Evolutionary conservation across 2,113 vertebrate genomes (phyloP).

Genomic region (Raja brachyura): DNA sequence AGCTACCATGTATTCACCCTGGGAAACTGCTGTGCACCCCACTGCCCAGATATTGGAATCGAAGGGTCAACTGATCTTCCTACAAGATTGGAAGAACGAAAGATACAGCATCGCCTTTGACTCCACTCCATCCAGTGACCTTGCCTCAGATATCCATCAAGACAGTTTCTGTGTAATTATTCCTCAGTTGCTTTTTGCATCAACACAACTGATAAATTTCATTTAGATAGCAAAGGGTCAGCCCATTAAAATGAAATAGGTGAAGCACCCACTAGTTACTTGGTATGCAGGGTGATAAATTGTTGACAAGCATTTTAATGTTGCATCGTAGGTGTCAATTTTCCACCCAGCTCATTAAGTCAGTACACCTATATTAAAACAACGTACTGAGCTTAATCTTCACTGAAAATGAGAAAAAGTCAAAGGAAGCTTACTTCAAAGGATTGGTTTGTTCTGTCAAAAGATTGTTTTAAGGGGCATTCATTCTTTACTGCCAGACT

Average conservation of each 20-base stretch:
- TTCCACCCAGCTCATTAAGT: conserved; percentile 6
- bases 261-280: not conserved
- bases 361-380: not conserved
- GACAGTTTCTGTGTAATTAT: not conserved
- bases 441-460: not conserved
- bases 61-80: not conserved
- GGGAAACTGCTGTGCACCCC: too few species aligned
- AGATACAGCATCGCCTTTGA: not conserved
- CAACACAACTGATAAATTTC: not conserved
- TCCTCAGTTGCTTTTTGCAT: not conserved
- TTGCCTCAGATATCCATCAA: not conserved
- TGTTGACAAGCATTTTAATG: not conserved
- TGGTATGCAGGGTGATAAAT: not conserved
- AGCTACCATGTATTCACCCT: not conserved
- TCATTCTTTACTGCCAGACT: too few species aligned
- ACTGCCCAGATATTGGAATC: not conserved
- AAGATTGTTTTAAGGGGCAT: not conserved
- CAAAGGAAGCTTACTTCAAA: not conserved
- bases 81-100: not conserved
- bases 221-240: not conserved
- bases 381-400: not conserved
- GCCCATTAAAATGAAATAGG: not conserved
- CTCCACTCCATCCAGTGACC: not conserved
- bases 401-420: not conserved
- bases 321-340: not conserved